These are phyloP conservation scores for Acanthisitta chloris DNA, from an alignment of 2,113 vertebrate species.

Conservation along the genomic window DNA sequence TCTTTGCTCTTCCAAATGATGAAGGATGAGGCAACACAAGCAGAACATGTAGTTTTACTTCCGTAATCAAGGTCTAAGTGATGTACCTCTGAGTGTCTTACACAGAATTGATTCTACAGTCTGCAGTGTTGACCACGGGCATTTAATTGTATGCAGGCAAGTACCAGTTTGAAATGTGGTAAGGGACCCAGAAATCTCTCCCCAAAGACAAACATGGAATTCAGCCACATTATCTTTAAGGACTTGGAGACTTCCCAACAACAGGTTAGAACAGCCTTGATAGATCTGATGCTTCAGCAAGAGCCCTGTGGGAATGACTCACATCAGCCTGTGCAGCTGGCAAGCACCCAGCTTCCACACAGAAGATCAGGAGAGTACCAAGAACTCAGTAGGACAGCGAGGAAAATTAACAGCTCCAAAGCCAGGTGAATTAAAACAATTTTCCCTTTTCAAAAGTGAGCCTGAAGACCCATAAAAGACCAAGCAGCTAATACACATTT, in stretches of 20 bases:
- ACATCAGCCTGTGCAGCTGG: not conserved
- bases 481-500: not conserved
- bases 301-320: slow-evolving; percentile 16
- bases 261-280: slow-evolving; percentile 37
- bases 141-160: not conserved
- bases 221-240: not conserved
- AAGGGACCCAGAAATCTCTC: slow-evolving; percentile 12
- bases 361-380: not conserved
- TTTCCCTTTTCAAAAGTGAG: not conserved
- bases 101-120: not conserved
- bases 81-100: not conserved
- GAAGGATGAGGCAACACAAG: not conserved
- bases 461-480: not conserved
- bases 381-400: not conserved
- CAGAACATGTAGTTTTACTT: not conserved
- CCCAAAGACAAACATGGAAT: not conserved
- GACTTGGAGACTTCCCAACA: slow-evolving; percentile 7
- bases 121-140: not conserved
- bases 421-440: not conserved
- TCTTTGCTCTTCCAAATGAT: not conserved
- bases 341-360: not conserved
- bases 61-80: not conserved
- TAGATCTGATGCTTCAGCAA: slow-evolving; percentile 39
- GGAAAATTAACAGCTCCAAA: not conserved
- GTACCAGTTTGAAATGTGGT: not conserved